Conservation (phyloP, 2,888 invertebrate genomes). For the Cephus rjabovi region DNA sequence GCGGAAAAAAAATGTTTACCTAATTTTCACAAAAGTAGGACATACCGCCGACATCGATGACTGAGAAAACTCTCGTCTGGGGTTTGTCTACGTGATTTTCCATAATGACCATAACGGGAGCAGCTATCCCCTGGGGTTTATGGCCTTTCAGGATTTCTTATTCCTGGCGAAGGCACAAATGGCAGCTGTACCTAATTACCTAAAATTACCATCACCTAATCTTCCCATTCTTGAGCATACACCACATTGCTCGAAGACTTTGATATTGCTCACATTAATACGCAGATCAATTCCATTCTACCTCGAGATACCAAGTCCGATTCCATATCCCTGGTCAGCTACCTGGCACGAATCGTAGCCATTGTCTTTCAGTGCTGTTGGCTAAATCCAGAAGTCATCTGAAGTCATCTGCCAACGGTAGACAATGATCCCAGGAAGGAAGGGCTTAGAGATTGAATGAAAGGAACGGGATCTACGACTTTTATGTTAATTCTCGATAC, state of each 20-base stretch:
- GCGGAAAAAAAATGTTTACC: not conserved
- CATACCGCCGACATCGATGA: not conserved
- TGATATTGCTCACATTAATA: not conserved
- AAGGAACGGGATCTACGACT: not conserved
- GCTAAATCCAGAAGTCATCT: constrained; percentile 19
- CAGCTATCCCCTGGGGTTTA: not conserved
- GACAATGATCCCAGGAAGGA: not conserved
- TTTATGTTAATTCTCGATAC: not conserved
- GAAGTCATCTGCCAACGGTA: constrained; percentile 7
- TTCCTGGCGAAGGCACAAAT: not conserved
- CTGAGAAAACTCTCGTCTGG: not conserved
- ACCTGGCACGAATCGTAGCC: not conserved
- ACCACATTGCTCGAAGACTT: not conserved
- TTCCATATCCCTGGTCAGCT: not conserved
- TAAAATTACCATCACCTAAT: constrained; percentile 2
- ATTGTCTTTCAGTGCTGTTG: constrained; percentile 7
- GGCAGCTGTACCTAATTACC: not conserved
- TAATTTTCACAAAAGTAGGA: not conserved
- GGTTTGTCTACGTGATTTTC: constrained; percentile 1
- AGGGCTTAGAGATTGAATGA: not conserved
- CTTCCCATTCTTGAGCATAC: not conserved
- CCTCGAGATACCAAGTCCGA: not conserved
- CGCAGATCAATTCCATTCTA: not conserved
- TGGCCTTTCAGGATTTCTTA: not conserved
- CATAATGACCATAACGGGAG: constrained; percentile 7